Base-by-base conservation (phyloP, 2,888 invertebrate species). In the Microchrysa polita region DNA sequence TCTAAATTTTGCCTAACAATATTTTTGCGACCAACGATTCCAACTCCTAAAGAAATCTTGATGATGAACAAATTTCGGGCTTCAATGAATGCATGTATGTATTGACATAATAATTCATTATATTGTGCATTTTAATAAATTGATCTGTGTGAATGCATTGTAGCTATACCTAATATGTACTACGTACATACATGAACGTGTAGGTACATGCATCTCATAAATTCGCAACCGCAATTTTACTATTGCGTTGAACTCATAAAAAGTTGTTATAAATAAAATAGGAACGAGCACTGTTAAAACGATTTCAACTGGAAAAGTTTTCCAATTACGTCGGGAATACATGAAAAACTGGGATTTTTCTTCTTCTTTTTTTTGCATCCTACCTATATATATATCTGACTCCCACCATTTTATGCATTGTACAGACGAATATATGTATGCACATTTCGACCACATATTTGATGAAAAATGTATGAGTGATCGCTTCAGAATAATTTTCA, bases 401-500 rank as follows among this genome's bases (percentile, higher is more conserved):
- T 34, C 12, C 10, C 48, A 48, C 48, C 48, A 4, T 48, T 48
- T n/a, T 48, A 16, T 55, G 55, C 55, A 55, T 55, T 55, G 20
- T 23, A 27, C 7, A 42, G 16, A 61, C 42, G 42, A 16, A 16
- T 40, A 61, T 40, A n/a, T 42, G 42, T 42, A 42, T 48, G 48
- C 48, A 48, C 16, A 69, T n/a, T 57, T 40, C 57, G 53, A 69
- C 69, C 69, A 42, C 69, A 55, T 55, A 69, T 69, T 55, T 69
- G 55, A 69, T 69, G 67, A 69, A 69, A 69, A 69, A 69, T 69
- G 20, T 69, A 69, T 69, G 55, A 69, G 48, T 40, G 55, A 57
- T 27, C 55, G 69, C 57, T 55, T 57, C 69, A 57, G 57, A 69
- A 69, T 57, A 27, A 69, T 57, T 57, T 69, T 20, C 57, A 57